Base-by-base conservation (phyloP, 1,140 invertebrate species). In the Drosophila murphyi region DNA sequence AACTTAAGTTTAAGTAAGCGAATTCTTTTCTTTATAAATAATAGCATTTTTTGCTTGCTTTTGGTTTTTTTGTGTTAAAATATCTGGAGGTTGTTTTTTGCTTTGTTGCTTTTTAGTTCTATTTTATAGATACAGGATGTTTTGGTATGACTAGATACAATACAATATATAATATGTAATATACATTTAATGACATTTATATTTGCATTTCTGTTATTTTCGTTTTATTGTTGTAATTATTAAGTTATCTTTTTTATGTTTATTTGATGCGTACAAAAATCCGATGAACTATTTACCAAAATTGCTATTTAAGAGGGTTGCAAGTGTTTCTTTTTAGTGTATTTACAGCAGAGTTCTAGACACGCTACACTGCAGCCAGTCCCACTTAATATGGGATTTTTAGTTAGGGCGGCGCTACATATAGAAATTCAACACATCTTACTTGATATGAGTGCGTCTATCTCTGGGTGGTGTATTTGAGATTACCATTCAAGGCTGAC, bases 1-100 rank as follows among this genome's bases (percentile, higher is more conserved):
- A 76, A 74, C 83, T 82, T 80, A 80, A 73, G 37, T 57, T 74
- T 80, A 85, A 52, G 61, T 85, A 85, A 80, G 81, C 81, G 81
- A 72, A 80, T 85, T 80, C 80, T 80, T 85, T 85, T 77, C 76
- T 48, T 72, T 82, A 78, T 55, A 74, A 78, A 76, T 79, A 69
- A 74, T 61, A 74, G 56, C 69, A 74, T 62, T 29, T 75, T 69
- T 37, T 65, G 54, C 45, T 80, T 48, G 8, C 43, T 50, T 37
- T 75, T 48, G 47, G 62, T 56, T 57, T 57, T 63, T 72, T 72
- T 50, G 52, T 48, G 60, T 77, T 73, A 37, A 52, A 50, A 62
- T 72, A 32, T 69, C 51, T 60, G 64, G 60, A 54, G 52, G 55
- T 55, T 69, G 54, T 41, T 79, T 71, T 57, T 72, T 60, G 34